Percentiles rank a stretch among this genome's conserved stretches.
Evolutionary conservation across 2,888 invertebrate species (phyloP).

Genomic region (Megaustenia siamemsis): DNA sequence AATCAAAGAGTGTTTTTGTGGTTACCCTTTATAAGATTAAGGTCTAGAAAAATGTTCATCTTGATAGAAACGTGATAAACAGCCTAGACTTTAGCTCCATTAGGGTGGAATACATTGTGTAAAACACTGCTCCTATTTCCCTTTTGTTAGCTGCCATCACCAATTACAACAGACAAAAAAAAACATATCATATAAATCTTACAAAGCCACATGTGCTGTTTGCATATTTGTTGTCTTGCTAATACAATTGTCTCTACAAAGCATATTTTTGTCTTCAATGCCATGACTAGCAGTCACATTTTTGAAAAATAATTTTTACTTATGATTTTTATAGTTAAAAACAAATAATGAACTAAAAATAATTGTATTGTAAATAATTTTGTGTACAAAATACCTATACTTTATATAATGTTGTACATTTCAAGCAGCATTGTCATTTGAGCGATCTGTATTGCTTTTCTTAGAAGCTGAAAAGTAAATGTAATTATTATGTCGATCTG

Average conservation of each 20-base stretch:
- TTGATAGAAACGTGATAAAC: too few species aligned
- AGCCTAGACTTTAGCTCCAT: too few species aligned
- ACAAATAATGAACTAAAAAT: background rate
- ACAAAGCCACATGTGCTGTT: too few species aligned
- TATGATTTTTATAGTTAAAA: background rate
- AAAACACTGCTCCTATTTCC: too few species aligned
- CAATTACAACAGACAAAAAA: too few species aligned
- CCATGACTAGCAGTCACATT: background rate
- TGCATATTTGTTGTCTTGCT: background rate
- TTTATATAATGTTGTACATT: background rate
- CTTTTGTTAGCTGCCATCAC: too few species aligned
- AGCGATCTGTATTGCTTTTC: background rate
- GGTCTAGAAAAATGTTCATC: too few species aligned
- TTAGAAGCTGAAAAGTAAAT: background rate
- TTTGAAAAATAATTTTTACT: background rate
- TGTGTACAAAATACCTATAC: background rate
- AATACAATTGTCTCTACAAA: background rate
- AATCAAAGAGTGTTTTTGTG: too few species aligned
- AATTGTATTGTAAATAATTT: constrained; percentile 7
- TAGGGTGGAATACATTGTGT: too few species aligned
- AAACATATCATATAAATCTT: too few species aligned
- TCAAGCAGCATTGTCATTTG: constrained; percentile 9
- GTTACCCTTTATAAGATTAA: too few species aligned
- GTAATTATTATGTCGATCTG: too few species aligned
- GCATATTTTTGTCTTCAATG: background rate